Evolutionary conservation across 2,888 invertebrate species (phyloP).

Genomic region (Pinctada fucata): DNA sequence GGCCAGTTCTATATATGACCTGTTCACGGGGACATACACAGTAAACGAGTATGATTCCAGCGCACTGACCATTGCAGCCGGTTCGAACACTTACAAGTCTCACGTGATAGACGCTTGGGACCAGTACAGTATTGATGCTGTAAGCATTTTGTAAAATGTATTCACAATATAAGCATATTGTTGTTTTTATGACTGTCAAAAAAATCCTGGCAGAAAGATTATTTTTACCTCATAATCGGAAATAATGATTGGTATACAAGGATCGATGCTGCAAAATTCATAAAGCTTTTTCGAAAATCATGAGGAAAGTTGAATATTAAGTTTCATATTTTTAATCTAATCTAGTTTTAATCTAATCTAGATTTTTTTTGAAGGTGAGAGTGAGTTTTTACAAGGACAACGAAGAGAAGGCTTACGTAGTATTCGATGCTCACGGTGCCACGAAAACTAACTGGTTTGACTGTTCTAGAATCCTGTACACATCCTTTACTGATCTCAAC

Average conservation of each 20-base stretch:
- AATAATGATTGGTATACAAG: too few species aligned
- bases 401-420: slow-evolving; percentile 43
- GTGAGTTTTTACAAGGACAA: slow-evolving; percentile 46
- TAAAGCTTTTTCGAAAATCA: too few species aligned
- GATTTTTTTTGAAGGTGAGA: slow-evolving; percentile 44
- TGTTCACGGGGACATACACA: slow-evolving; percentile 48
- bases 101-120: slow-evolving; percentile 49
- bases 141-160: slow-evolving; percentile 26
- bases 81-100: slow-evolving; percentile 46
- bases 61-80: slow-evolving; percentile 38
- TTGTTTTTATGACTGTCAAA: too few species aligned
- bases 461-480: slow-evolving; percentile 45
- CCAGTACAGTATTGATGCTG: slow-evolving; percentile 46
- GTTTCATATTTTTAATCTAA: too few species aligned
- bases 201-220: too few species aligned
- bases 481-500: slow-evolving; percentile 40
- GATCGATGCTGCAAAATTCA: too few species aligned
- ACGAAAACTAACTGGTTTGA: slow-evolving; percentile 48
- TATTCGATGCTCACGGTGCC: slow-evolving; percentile 52
- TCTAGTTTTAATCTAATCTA: too few species aligned
- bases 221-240: too few species aligned
- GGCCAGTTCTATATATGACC: slow-evolving; percentile 33
- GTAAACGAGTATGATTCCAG: slow-evolving; percentile 45
- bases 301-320: too few species aligned
- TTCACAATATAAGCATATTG: too few species aligned